A percentile compares a stretch with the other conserved stretches of the same genome.
Evolutionary conservation across 2,888 invertebrate genomes (phyloP).

Genomic region (Volucella inflata): DNA sequence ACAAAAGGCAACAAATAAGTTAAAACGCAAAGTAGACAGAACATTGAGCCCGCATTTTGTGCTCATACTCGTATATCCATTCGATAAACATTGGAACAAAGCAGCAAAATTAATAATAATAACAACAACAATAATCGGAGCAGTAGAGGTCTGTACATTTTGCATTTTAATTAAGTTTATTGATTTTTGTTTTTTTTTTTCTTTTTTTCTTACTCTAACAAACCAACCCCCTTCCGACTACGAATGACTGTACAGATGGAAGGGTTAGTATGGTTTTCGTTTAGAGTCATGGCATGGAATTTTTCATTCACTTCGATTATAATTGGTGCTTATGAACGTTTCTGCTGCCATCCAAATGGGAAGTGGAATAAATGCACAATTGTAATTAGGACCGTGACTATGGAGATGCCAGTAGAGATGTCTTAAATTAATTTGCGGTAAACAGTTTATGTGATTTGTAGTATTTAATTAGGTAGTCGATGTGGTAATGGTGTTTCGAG

Average conservation of each 20-base stretch:
- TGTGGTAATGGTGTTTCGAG: constrained; percentile 4
- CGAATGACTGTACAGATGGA: not conserved
- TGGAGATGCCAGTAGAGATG: not conserved
- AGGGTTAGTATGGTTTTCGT: not conserved
- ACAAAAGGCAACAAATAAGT: constrained; percentile 22
- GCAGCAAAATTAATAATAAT: constrained; percentile 73
- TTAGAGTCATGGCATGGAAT: constrained; percentile 6
- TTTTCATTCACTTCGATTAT: constrained; percentile 21
- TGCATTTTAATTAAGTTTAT: constrained; percentile 72
- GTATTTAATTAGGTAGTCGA: constrained; percentile 35
- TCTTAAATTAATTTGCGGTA: constrained; percentile 57
- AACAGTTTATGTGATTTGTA: constrained; percentile 41
- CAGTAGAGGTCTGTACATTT: constrained; percentile 73
- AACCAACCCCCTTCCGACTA: not conserved
- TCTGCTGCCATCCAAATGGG: constrained; percentile 20
- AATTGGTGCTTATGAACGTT: constrained; percentile 26
- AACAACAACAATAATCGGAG: constrained; percentile 71
- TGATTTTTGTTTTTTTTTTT: constrained; percentile 47
- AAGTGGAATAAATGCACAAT: not conserved
- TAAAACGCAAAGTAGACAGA: constrained; percentile 3
- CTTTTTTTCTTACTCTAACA: not conserved
- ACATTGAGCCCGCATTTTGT: constrained; percentile 17
- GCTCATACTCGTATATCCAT: constrained; percentile 43
- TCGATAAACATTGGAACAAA: constrained; percentile 68
- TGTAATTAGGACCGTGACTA: not conserved